Evolutionary conservation across 2,888 invertebrate species (phyloP).

Genomic region (Azorinus chamasolen): DNA sequence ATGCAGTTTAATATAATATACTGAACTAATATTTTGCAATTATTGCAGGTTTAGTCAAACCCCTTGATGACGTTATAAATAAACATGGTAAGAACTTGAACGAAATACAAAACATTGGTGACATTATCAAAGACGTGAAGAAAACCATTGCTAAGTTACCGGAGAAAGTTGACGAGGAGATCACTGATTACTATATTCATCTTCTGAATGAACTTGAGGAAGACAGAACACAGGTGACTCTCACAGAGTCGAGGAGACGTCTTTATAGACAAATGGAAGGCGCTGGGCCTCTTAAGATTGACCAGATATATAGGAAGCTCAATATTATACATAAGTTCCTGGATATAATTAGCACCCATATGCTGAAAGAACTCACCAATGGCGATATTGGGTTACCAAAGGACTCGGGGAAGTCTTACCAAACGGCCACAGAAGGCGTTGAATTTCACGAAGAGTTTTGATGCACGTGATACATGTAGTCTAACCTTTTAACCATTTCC

Average conservation of each 20-base stretch:
- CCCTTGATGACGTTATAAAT: constrained; percentile 37
- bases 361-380: constrained; percentile 16
- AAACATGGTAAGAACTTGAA: constrained; percentile 42
- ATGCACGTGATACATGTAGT: too few species aligned
- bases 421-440: background rate
- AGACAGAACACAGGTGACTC: constrained; percentile 45
- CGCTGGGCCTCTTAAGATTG: constrained; percentile 34
- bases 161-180: constrained; percentile 23
- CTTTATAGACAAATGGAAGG: constrained; percentile 40
- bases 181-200: constrained; percentile 43
- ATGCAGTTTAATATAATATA: too few species aligned
- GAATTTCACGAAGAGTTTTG: constrained; percentile 16
- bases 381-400: constrained; percentile 3
- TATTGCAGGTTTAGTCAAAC: constrained; percentile 48
- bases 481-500: too few species aligned
- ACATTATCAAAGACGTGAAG: constrained; percentile 25
- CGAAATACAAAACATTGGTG: constrained; percentile 29
- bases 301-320: constrained; percentile 31
- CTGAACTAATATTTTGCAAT: too few species aligned
- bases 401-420: background rate
- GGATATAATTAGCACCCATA: constrained; percentile 34
- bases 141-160: constrained; percentile 29
- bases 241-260: constrained; percentile 47
- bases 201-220: constrained; percentile 50
- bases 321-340: constrained; percentile 48